These are phyloP conservation scores for Trichonephila clavipes DNA, from an alignment of 1,140 invertebrate species.

Conservation along the genomic window DNA sequence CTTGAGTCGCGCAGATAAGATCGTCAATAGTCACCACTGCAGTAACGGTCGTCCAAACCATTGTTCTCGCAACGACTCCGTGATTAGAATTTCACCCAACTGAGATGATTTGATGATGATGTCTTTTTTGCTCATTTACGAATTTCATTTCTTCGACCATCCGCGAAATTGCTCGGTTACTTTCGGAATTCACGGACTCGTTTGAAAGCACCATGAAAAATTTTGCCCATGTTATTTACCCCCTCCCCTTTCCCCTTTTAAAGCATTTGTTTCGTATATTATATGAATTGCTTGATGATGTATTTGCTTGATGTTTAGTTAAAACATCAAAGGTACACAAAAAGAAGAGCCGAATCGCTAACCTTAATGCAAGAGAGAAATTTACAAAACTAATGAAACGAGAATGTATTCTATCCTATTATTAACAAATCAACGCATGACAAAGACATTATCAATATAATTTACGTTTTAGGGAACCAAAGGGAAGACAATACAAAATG, in stretches of 20 bases:
- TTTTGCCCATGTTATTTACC: not conserved
- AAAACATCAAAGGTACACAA: not conserved
- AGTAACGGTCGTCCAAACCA: constrained; percentile 58
- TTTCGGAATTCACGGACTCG: not conserved
- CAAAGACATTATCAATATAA: not conserved
- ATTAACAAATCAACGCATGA: not conserved
- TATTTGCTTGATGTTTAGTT: not conserved
- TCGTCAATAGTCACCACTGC: constrained; percentile 17
- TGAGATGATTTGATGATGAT: not conserved
- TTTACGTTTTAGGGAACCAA: not conserved
- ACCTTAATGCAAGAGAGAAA: not conserved
- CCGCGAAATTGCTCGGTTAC: constrained; percentile 17
- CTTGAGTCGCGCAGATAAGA: constrained; percentile 53
- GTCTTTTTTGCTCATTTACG: constrained; percentile 31
- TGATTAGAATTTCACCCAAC: constrained; percentile 43
- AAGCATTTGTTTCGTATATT: not conserved
- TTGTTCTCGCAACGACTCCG: constrained; percentile 51
- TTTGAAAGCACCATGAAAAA: not conserved
- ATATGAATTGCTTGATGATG: not conserved
- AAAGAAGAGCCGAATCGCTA: not conserved
- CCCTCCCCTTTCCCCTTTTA: not conserved
- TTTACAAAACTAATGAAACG: not conserved
- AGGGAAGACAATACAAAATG: not conserved
- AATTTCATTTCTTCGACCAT: constrained; percentile 34
- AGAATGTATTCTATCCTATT: not conserved